Base-by-base conservation (phyloP, 1,140 invertebrate genomes). In the Drosophila kohkoa region DNA sequence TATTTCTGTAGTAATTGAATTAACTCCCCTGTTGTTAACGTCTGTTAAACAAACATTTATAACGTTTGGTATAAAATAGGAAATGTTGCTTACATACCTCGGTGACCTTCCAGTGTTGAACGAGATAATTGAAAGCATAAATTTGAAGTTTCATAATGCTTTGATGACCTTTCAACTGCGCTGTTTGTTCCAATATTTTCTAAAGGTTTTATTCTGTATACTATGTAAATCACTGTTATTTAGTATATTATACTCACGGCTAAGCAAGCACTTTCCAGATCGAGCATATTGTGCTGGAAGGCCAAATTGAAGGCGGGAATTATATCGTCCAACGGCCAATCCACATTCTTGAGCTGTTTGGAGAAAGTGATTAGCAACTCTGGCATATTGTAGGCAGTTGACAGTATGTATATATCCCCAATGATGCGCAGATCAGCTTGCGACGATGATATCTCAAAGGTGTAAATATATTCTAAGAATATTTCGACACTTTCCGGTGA, bases 381-480 rank as follows among this genome's bases (percentile, higher is more conserved):
- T 3, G 81, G 81, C 48, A 83, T 64, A n/a, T 79, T 70, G 20
- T 82, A 83, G 3, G 80, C 76, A 15, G 58, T 52, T 2, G 80
- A 69, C 0, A 83, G 46, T 11, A 79, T 67, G 10, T 73, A 82
- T 28, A 83, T 79, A 25, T 83, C 80, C 0, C 69, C 65, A 20
- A 83, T 59, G 0, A 70, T 7, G 0, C 13, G 28, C 7, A 77
- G 15, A 5, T 76, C 11, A 0, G 73, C 58, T 10, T 45, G 30
- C 1, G 51, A 11, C 0, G 65, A 16, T 15, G 46, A 54, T 16
- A 83, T 38, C 11, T 83, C 76, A 16, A 83, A 83, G 1, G 81
- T 83, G 15, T 83, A 83, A 5, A 82, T 82, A 13, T 70, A 83
- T 52, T 83, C 81, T 4, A 83, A 54, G 8, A 82, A 83, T 7